Evolutionary conservation across 2,113 vertebrate genomes (phyloP), one percentile per base, ranked within the genome.

Genomic region (Scatophagus argus): DNA sequence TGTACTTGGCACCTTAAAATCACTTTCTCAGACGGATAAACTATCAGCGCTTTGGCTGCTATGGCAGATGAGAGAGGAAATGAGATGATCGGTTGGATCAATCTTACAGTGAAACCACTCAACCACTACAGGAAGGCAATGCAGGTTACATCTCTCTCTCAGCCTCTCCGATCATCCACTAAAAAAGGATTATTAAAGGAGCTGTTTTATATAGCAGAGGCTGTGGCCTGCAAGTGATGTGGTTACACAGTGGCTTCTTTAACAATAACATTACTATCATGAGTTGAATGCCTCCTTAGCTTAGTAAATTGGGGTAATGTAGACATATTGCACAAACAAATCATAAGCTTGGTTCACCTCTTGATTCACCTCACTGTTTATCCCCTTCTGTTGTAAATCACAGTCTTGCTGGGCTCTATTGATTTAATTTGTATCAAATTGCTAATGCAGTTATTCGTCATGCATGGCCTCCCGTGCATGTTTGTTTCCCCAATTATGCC

Each of bases 371-470:
- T 90, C 81, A 1, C 75, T 65, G 82, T 72, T 84, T 2, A 73
- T 61, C 46, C 39, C 63, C 64, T 39, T 59, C 59, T 65, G 85
- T 49, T 83, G 62, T 88, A 85, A 89, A 90, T 88, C 87, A 90
- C 66, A 11, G 65, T 47, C 72, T 61, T 72, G 73, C 84, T 63
- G 67, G 80, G 81, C 83, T 86, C 80, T 78, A 80, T 84, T 92
- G 87, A 92, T 93, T 91, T 82, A 77, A 91, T 90, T 91, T 87
- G 77, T 81, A 88, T 91, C 85, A 91, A 90, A 91, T 87, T 88
- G 74, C 83, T 90, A 91, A 92, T 91, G 77, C 44, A 58, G 85
- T 86, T 84, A 91, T 90, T 89, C 34, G 56, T 93, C 85, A 86
- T 82, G 82, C 81, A 73, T 81, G 83, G 74, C 64, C 82, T 87